Percentiles rank a stretch among this genome's conserved stretches.
These are phyloP conservation scores for Drosophila kepulauana DNA, from an alignment of 1,140 invertebrate species.

Conservation along the genomic window DNA sequence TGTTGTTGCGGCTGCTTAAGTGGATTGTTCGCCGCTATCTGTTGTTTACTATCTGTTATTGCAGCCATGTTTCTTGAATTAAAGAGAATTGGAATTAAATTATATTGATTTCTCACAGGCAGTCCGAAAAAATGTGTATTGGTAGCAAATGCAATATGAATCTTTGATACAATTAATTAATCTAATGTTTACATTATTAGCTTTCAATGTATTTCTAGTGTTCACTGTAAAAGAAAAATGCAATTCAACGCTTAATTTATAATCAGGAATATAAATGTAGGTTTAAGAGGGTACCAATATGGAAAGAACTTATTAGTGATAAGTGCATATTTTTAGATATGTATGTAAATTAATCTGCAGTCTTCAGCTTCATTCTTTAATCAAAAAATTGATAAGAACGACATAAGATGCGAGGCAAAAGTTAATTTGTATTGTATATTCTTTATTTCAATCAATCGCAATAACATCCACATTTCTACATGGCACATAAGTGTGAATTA, in stretches of 20 bases:
- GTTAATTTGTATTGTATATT: conserved; percentile 35
- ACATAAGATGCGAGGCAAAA: conserved; percentile 35
- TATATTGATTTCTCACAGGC: conserved; percentile 1
- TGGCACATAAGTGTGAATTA: not conserved
- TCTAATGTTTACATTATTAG: too few species aligned
- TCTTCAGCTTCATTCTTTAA: conserved; percentile 12
- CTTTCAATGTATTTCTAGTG: too few species aligned
- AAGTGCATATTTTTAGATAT: conserved; percentile 9
- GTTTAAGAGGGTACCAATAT: not conserved
- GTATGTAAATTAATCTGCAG: conserved; percentile 17
- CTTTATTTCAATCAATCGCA: too few species aligned
- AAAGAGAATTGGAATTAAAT: conserved; percentile 13
- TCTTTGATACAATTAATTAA: not conserved
- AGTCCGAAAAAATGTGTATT: not conserved
- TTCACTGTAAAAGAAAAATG: too few species aligned
- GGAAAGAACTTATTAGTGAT: conserved; percentile 4
- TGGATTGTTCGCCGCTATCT: conserved; percentile 3
- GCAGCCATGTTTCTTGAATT: conserved; percentile 57
- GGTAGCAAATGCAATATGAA: not conserved
- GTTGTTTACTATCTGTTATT: conserved; percentile 14
- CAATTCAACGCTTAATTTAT: too few species aligned
- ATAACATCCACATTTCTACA: too few species aligned
- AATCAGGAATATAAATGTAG: too few species aligned
- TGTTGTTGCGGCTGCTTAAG: conserved; percentile 65
- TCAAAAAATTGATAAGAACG: conserved; percentile 27